phyloP scores from a whole-genome alignment of 2,797 vertebrate species.

The Hypotaenidia okinawae region DNA sequence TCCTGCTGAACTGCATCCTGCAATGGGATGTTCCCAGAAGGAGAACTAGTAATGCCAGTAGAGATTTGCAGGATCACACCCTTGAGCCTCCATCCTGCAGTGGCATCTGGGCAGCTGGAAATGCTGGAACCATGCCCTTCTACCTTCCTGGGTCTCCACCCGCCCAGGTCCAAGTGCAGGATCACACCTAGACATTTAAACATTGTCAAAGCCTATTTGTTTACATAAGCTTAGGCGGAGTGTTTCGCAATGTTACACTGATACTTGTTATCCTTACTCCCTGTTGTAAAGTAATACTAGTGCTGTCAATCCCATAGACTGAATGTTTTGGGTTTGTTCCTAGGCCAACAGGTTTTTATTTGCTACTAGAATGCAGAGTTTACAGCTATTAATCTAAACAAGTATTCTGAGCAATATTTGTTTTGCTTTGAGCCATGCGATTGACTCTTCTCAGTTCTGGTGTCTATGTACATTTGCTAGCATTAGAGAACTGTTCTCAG shows the following conservation, averaged over 20 bases:
- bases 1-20: constrained; percentile 17
- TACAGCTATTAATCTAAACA: constrained; percentile 53
- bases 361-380: constrained; percentile 60
- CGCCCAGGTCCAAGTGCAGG: neutral
- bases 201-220: constrained; percentile 67
- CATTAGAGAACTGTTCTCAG: constrained; percentile 24
- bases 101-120: neutral
- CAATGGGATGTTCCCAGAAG: neutral
- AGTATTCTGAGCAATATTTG: constrained; percentile 50
- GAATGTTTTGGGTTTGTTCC: neutral
- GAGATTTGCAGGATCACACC: neutral
- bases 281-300: constrained; percentile 38
- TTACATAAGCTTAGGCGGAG: constrained; percentile 71
- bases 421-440: constrained; percentile 46
- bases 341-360: constrained; percentile 33
- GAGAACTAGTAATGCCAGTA: constrained; percentile 8
- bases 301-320: constrained; percentile 72
- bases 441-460: neutral
- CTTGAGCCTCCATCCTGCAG: neutral
- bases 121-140: neutral
- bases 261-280: constrained; percentile 12
- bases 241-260: constrained; percentile 38
- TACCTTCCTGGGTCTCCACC: neutral
- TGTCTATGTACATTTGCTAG: constrained; percentile 50
- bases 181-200: neutral